phyloP scores from a whole-genome alignment of 1,140 invertebrate species.

The Chrysomallon squamiferum region DNA sequence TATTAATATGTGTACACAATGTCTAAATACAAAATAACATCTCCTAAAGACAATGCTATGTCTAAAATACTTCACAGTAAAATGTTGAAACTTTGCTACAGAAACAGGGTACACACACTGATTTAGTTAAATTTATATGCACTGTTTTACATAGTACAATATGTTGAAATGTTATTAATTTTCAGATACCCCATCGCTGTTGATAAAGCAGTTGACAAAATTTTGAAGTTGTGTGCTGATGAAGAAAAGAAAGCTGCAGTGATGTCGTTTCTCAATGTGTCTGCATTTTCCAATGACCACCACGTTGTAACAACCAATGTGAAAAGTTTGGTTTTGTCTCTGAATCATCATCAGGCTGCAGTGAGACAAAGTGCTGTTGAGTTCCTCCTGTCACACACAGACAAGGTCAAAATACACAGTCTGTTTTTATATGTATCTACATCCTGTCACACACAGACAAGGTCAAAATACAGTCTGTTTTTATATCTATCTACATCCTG shows the following conservation, averaged over 20 bases:
- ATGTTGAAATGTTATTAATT: too few species aligned
- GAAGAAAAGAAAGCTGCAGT: conserved; percentile 21
- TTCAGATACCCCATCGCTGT: conserved; percentile 41
- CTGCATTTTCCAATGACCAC: conserved; percentile 44
- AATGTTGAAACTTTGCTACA: too few species aligned
- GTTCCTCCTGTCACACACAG: conserved; percentile 37
- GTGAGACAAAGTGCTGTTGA: conserved; percentile 45
- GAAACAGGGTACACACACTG: too few species aligned
- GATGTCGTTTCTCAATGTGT: conserved; percentile 42
- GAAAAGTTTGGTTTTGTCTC: conserved; percentile 39
- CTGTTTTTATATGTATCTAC: not conserved
- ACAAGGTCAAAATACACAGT: conserved; percentile 29
- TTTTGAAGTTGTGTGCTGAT: conserved; percentile 15
- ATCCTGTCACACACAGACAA: not conserved
- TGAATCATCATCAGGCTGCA: conserved; percentile 41
- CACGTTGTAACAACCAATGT: conserved; percentile 37
- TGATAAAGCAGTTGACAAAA: conserved; percentile 33
- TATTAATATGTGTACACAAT: too few species aligned
- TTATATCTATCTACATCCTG: conserved; percentile 19
- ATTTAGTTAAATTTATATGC: too few species aligned
- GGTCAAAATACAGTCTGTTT: not conserved
- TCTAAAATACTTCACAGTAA: too few species aligned
- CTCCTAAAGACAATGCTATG: too few species aligned
- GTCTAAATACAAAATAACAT: too few species aligned
- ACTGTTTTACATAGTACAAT: too few species aligned